Evolutionary conservation across 35 echinoderm and acorn worm genomes (phyloP).

Genomic region (Apostichopus parvimensis): DNA sequence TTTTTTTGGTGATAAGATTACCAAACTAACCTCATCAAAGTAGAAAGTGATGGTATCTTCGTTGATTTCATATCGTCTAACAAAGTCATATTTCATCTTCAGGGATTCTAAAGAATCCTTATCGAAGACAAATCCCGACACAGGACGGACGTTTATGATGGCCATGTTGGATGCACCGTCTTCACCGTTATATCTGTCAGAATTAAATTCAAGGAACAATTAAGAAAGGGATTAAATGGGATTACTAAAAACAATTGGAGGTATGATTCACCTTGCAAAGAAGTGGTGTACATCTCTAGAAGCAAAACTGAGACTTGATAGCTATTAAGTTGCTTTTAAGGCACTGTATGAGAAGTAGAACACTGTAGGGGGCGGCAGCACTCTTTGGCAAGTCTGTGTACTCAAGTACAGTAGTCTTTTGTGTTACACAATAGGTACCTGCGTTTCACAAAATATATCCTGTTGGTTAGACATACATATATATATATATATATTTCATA

Average conservation of each 20-base stretch:
- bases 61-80: slow-evolving; percentile 63
- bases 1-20: too few relatives aligned
- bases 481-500: too few relatives aligned
- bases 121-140: slow-evolving; percentile 56
- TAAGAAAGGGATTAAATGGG: not conserved
- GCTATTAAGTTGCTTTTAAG: too few relatives aligned
- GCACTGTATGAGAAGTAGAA: too few relatives aligned
- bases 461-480: too few relatives aligned
- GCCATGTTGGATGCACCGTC: slow-evolving; percentile 74
- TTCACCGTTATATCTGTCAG: slow-evolving; percentile 47
- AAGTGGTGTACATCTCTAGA: not conserved
- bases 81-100: not conserved
- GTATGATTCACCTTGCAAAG: not conserved
- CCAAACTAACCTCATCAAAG: slow-evolving; percentile 59
- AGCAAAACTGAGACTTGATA: too few relatives aligned
- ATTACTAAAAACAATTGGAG: not conserved
- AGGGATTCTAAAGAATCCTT: slow-evolving; percentile 51
- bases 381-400: too few relatives aligned
- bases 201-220: not conserved
- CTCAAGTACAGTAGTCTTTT: too few relatives aligned
- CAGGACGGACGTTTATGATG: slow-evolving; percentile 53
- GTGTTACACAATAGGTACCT: too few relatives aligned
- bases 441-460: too few relatives aligned
- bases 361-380: too few relatives aligned
- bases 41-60: slow-evolving; percentile 63